phyloP scores from a whole-genome alignment of 2,113 vertebrate species.

The Tachysurus vachellii region DNA sequence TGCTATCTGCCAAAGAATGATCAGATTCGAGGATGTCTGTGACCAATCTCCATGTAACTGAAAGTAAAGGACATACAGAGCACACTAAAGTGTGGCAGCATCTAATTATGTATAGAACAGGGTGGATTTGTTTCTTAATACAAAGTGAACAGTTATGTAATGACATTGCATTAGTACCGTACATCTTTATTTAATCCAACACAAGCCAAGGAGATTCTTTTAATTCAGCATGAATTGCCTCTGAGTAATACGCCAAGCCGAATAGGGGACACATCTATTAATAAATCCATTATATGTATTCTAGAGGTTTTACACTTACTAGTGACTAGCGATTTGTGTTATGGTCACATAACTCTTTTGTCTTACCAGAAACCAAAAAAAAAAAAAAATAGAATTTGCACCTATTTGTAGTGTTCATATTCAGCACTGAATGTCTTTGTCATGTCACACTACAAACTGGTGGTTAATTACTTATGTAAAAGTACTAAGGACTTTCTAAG shows the following conservation, averaged over 20 bases:
- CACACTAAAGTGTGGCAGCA: background rate
- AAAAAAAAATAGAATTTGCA: too few species aligned
- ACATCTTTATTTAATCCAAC: background rate
- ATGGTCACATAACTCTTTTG: background rate
- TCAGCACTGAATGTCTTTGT: too few species aligned
- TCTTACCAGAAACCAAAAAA: too few species aligned
- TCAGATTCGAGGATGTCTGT: background rate
- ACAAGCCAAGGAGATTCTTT: background rate
- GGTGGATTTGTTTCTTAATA: background rate
- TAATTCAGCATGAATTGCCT: conserved; percentile 1
- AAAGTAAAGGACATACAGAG: background rate
- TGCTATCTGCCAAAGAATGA: conserved; percentile 17
- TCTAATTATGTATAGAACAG: background rate
- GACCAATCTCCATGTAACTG: background rate
- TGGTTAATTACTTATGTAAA: too few species aligned
- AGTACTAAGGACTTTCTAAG: too few species aligned
- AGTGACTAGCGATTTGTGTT: background rate
- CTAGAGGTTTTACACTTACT: background rate
- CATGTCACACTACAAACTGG: too few species aligned
- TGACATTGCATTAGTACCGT: background rate
- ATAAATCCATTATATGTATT: background rate
- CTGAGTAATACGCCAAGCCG: background rate
- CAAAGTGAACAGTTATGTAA: background rate
- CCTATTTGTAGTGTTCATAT: too few species aligned
- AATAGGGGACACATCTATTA: background rate